Conservation (phyloP, 2,113 vertebrate genomes). For the Heptranchias perlo region DNA sequence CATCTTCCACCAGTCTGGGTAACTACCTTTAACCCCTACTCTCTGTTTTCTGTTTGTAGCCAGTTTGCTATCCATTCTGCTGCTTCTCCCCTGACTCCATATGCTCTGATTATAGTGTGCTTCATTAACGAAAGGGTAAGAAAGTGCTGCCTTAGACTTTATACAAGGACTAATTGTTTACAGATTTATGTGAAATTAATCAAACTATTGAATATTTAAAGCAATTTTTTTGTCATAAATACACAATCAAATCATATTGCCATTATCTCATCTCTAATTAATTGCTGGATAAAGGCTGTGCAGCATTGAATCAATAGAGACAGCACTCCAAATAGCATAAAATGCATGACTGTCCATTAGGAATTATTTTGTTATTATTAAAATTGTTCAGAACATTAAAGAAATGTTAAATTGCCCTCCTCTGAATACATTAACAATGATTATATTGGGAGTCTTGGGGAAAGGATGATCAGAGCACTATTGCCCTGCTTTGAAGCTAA, state of each 20-base stretch:
- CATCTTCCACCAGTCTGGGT: neutral
- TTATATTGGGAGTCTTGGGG: neutral
- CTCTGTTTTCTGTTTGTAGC: neutral
- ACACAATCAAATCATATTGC: neutral
- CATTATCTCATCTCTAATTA: neutral
- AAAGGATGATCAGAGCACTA: neutral
- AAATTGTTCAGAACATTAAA: conserved; percentile 10
- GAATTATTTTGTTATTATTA: neutral
- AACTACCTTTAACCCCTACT: neutral
- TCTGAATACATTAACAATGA: conserved; percentile 13
- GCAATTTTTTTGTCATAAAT: neutral
- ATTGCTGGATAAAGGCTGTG: neutral
- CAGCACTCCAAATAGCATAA: neutral
- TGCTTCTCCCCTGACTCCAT: neutral
- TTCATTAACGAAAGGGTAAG: neutral
- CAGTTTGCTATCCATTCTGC: neutral
- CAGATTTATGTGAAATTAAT: neutral
- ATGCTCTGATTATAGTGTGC: neutral
- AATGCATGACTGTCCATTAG: neutral
- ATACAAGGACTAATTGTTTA: neutral
- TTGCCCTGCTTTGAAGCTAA: neutral
- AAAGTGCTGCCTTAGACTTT: neutral
- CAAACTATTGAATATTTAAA: conserved; percentile 20
- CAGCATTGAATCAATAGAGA: neutral
- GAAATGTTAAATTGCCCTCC: neutral